Conservation (phyloP, 2,113 vertebrate genomes). For the Atrichornis clamosus region DNA sequence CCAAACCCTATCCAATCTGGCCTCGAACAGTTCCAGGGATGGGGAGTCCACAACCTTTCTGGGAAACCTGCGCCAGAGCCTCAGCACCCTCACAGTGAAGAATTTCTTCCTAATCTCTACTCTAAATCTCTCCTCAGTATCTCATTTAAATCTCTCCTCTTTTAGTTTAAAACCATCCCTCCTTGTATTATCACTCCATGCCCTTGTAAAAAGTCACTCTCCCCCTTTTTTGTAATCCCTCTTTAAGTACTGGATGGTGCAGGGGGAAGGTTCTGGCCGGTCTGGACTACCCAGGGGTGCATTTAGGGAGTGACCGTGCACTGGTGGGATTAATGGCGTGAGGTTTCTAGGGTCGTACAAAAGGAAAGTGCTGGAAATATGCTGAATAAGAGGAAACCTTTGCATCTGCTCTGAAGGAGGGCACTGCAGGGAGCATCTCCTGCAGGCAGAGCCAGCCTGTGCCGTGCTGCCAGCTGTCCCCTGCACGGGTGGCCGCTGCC, state of each 20-base stretch:
- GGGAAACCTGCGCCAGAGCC: not conserved
- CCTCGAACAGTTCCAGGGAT: not conserved
- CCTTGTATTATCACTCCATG: not conserved
- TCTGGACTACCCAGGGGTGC: too few species aligned
- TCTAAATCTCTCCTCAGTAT: not conserved
- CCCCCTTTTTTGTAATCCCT: not conserved
- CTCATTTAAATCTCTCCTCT: not conserved
- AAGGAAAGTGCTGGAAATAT: not conserved
- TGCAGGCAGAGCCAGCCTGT: not conserved
- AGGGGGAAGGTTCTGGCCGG: not conserved
- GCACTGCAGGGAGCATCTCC: not conserved
- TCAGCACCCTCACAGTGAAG: not conserved
- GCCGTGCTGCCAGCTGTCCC: not conserved
- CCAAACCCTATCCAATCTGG: rapidly evolving
- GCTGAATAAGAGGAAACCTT: not conserved
- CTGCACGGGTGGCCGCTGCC: not conserved
- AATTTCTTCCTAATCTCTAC: not conserved
- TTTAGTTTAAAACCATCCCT: not conserved
- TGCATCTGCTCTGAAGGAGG: not conserved
- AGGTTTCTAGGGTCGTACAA: rapidly evolving
- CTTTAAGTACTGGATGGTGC: not conserved
- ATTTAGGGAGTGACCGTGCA: rapidly evolving
- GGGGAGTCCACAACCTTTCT: too few species aligned
- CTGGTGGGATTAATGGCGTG: rapidly evolving
- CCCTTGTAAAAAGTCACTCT: not conserved